Evolutionary conservation across 2,797 vertebrate genomes (phyloP).

Genomic region (Yasuhikotakia modesta): DNA sequence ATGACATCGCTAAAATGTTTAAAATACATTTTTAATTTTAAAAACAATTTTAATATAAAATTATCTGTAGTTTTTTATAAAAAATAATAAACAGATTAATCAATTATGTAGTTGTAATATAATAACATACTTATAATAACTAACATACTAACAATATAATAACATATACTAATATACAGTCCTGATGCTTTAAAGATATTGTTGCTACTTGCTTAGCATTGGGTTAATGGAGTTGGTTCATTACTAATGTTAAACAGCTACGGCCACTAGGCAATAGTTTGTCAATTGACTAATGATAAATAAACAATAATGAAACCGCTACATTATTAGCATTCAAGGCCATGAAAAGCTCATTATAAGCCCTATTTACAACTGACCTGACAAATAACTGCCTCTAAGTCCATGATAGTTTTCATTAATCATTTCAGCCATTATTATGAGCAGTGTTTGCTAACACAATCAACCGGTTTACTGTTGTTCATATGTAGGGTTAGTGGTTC

Average conservation of each 20-base stretch:
- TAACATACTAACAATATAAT: too few species aligned
- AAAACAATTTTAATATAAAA: too few species aligned
- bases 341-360: conserved; percentile 45
- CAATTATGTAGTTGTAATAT: too few species aligned
- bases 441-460: background rate
- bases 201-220: conserved; percentile 8
- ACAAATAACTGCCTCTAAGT: conserved; percentile 31
- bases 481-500: background rate
- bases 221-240: conserved; percentile 18
- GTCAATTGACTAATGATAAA: conserved; percentile 30
- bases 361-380: conserved; percentile 23
- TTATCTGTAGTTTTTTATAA: too few species aligned
- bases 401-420: background rate
- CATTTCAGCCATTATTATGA: conserved; percentile 36
- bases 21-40: too few species aligned
- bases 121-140: too few species aligned
- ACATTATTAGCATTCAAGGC: conserved; percentile 36
- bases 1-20: too few species aligned
- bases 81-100: too few species aligned
- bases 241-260: conserved; percentile 40
- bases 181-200: background rate
- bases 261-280: conserved; percentile 10
- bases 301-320: conserved; percentile 26
- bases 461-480: background rate
- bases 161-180: too few species aligned